Conservation (phyloP, 1,140 invertebrate genomes). For the Drosophila sucinea region DNA sequence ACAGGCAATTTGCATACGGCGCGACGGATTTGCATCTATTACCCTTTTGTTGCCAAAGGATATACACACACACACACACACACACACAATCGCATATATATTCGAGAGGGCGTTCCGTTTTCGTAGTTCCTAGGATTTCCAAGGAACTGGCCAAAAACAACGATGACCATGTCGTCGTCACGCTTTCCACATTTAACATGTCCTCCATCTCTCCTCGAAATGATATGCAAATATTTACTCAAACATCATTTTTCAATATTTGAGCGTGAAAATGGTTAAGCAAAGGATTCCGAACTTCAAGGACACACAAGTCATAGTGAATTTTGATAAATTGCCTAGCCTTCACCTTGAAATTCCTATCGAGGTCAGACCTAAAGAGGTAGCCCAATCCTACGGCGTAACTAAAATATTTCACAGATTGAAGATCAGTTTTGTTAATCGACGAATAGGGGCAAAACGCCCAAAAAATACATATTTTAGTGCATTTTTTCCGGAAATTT, state of each 20-base stretch:
- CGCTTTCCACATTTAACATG: constrained; percentile 37
- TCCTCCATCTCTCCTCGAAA: constrained; percentile 24
- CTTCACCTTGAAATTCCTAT: neutral
- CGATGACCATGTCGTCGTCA: constrained; percentile 39
- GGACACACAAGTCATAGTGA: constrained; percentile 18
- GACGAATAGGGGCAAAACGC: too few relatives aligned
- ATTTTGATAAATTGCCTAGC: neutral
- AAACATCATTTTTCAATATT: constrained; percentile 78
- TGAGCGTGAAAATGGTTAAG: constrained; percentile 64
- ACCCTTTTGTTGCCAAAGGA: constrained; percentile 74
- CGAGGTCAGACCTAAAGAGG: neutral
- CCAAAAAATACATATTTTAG: too few relatives aligned
- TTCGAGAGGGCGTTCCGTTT: constrained; percentile 57
- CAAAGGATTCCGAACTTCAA: constrained; percentile 56
- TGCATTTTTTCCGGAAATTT: too few relatives aligned
- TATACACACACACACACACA: constrained; percentile 6
- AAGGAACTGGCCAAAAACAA: constrained; percentile 19
- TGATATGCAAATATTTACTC: constrained; percentile 81
- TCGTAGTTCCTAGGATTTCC: constrained; percentile 33
- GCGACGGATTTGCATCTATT: constrained; percentile 72
- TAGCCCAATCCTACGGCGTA: neutral
- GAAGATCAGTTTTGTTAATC: too few relatives aligned
- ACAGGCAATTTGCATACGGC: constrained; percentile 61
- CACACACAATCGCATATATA: neutral
- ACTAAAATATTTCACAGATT: neutral